These are phyloP conservation scores for Nothoprocta perdicaria DNA, from an alignment of 2,113 vertebrate species.

Conservation along the genomic window DNA sequence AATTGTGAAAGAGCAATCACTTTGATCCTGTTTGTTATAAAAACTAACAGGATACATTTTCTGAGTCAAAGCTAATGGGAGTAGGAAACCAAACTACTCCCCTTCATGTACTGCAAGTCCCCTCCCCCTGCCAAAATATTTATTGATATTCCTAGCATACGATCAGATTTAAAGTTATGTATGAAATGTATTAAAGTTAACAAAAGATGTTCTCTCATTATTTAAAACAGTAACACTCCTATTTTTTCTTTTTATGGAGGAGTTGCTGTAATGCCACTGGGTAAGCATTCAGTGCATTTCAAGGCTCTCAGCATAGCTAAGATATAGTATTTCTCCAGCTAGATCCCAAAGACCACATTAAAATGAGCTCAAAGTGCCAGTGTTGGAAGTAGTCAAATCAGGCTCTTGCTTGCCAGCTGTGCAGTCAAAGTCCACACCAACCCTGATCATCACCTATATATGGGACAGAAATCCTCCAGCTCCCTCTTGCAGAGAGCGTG, in stretches of 20 bases:
- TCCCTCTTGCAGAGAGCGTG: neutral
- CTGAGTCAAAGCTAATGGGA: neutral
- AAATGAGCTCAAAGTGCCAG: neutral
- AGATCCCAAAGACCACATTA: neutral
- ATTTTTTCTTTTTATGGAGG: neutral
- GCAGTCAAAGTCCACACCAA: neutral
- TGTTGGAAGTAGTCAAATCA: neutral
- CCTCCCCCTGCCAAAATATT: neutral
- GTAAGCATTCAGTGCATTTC: neutral
- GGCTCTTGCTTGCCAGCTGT: neutral
- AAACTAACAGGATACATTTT: neutral
- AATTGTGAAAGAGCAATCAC: neutral
- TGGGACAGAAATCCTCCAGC: neutral
- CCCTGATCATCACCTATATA: neutral
- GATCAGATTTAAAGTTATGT: slow-evolving; percentile 4
- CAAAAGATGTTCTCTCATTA: neutral
- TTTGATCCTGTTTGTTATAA: neutral
- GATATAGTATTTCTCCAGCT: neutral
- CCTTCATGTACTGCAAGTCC: neutral
- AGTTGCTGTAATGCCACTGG: neutral
- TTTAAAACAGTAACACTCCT: neutral
- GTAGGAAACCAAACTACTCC: neutral
- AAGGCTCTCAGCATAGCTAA: neutral
- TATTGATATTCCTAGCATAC: neutral
- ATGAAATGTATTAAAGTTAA: slow-evolving; percentile 3